These are phyloP conservation scores for Bombyx mandarina DNA, from an alignment of 1,140 invertebrate genomes.

Conservation along the genomic window DNA sequence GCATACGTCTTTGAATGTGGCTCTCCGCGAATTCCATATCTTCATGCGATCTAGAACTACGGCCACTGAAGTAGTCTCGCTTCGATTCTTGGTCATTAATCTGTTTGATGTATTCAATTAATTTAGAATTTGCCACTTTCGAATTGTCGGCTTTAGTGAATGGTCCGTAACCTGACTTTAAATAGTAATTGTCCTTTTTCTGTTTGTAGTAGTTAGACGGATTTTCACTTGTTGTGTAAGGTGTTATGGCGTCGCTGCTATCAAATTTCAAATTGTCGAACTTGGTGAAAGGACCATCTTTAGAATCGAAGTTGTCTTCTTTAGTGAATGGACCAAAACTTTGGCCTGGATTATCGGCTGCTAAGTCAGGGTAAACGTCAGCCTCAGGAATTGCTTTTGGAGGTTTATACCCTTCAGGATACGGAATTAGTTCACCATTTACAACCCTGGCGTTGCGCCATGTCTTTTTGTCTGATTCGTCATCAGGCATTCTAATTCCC, in stretches of 20 bases:
- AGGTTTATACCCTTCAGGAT: constrained; percentile 77
- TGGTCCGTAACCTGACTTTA: constrained; percentile 67
- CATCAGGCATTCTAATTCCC: constrained; percentile 85
- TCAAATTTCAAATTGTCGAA: constrained; percentile 65
- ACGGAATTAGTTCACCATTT: constrained; percentile 82
- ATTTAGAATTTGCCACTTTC: constrained; percentile 69
- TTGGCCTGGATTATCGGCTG: constrained; percentile 39
- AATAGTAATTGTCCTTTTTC: constrained; percentile 57
- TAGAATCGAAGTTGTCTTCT: constrained; percentile 63
- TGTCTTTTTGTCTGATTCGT: constrained; percentile 83
- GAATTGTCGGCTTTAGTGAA: constrained; percentile 74
- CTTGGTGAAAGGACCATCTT: constrained; percentile 68
- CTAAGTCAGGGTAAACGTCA: constrained; percentile 68
- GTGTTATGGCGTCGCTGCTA: constrained; percentile 34
- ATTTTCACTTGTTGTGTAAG: constrained; percentile 52
- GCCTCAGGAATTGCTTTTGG: constrained; percentile 72
- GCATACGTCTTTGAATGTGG: constrained; percentile 77
- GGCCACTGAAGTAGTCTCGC: constrained; percentile 70
- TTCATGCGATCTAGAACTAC: constrained; percentile 64
- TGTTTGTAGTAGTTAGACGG: constrained; percentile 49
- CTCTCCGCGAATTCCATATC: constrained; percentile 63
- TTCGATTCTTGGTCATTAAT: constrained; percentile 75
- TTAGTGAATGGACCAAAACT: constrained; percentile 67
- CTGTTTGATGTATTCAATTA: constrained; percentile 76
- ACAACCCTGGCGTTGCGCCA: constrained; percentile 91